Conservation (phyloP, 2,113 vertebrate genomes). For the Clarias magur region DNA sequence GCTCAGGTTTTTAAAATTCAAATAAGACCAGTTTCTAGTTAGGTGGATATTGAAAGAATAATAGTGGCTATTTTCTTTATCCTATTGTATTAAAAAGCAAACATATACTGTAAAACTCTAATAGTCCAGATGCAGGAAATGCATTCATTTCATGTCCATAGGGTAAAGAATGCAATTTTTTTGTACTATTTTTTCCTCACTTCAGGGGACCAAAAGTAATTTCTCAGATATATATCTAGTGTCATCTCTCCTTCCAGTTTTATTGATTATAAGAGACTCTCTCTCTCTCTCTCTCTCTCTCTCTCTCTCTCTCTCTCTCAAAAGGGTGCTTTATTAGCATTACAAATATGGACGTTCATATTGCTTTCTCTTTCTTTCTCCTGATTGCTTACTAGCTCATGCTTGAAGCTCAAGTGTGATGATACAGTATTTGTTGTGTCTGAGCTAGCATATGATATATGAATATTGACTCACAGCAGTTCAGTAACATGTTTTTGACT, state of each 20-base stretch:
- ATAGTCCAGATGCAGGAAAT: neutral
- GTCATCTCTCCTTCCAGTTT: neutral
- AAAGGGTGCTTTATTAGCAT: too few species aligned
- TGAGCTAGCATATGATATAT: neutral
- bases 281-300: too few species aligned
- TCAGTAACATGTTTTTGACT: neutral
- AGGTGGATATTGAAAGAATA: neutral
- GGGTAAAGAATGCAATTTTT: neutral
- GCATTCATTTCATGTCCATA: neutral
- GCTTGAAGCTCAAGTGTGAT: neutral
- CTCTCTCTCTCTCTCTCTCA: too few species aligned
- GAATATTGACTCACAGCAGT: neutral
- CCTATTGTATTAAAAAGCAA: neutral
- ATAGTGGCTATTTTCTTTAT: neutral
- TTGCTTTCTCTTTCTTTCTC: neutral
- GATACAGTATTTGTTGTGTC: neutral
- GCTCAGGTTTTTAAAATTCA: neutral
- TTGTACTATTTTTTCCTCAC: neutral
- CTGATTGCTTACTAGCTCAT: neutral
- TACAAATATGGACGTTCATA: neutral
- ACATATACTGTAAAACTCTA: neutral
- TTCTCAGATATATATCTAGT: neutral
- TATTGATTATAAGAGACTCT: neutral
- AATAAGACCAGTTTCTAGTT: too few species aligned
- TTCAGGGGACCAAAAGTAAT: slow-evolving; percentile 10